phyloP scores from a whole-genome alignment of 2,113 vertebrate genomes.

The Tachysurus vachellii region DNA sequence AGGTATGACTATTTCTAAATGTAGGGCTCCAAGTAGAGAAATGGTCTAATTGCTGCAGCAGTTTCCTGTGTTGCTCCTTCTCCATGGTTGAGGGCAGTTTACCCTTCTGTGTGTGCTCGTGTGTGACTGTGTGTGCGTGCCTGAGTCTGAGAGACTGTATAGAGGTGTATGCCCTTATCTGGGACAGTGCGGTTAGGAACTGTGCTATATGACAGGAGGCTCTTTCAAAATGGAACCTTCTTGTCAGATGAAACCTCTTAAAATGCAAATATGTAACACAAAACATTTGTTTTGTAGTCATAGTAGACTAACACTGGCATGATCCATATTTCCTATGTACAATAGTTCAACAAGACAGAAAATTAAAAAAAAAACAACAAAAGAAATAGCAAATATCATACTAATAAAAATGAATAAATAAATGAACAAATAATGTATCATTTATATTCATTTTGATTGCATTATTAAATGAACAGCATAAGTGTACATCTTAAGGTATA shows the following conservation, averaged over 20 bases:
- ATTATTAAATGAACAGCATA: background rate
- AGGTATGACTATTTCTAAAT: background rate
- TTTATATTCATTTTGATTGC: background rate
- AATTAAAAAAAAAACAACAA: background rate
- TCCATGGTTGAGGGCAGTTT: background rate
- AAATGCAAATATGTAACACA: background rate
- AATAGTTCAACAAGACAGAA: background rate
- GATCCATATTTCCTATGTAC: background rate
- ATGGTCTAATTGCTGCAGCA: slow-evolving; percentile 12
- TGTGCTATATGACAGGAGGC: background rate
- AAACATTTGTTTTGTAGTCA: background rate
- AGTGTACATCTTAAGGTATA: background rate
- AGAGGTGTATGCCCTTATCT: background rate
- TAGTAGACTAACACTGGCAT: background rate
- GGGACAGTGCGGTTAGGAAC: slow-evolving; percentile 3
- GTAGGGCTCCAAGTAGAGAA: background rate
- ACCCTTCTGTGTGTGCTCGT: background rate
- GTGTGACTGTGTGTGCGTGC: background rate
- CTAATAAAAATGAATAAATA: background rate
- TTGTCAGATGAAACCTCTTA: background rate
- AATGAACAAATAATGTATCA: background rate
- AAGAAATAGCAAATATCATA: too few species aligned
- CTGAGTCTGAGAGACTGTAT: background rate
- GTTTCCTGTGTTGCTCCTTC: slow-evolving; percentile 12
- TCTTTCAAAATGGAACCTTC: background rate